phyloP scores from a whole-genome alignment of 2,888 invertebrate species.

The Caenorhabditis doughertyi region DNA sequence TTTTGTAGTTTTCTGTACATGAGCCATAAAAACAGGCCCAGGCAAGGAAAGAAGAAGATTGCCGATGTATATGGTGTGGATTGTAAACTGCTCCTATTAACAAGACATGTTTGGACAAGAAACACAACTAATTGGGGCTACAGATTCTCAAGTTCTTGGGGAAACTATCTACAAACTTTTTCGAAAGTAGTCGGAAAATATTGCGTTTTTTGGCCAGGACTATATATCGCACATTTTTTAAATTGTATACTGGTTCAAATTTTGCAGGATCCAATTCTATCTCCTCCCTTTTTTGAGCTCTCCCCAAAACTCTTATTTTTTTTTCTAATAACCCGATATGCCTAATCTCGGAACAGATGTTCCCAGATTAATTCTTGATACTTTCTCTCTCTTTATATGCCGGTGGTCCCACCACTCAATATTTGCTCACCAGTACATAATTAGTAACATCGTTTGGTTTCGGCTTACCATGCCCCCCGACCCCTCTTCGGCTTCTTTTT shows the following conservation, averaged over 20 bases:
- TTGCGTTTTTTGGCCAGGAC: no score
- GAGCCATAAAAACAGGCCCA: background rate
- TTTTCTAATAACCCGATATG: slow-evolving; percentile 8
- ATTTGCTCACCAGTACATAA: slow-evolving; percentile 55
- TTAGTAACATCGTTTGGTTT: slow-evolving; percentile 65
- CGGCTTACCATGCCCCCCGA: slow-evolving; percentile 54
- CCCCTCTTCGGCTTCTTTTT: slow-evolving; percentile 45
- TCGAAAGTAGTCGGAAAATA: no score
- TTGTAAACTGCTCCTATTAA: background rate
- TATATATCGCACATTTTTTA: no score
- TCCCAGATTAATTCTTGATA: slow-evolving; percentile 59
- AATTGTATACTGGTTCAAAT: no score
- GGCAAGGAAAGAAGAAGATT: no score
- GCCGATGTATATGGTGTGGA: background rate
- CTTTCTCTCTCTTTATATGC: slow-evolving; percentile 19
- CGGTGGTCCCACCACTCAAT: slow-evolving; percentile 24
- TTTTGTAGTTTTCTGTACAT: slow-evolving; percentile 5
- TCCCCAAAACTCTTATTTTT: no score
- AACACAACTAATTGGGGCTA: background rate
- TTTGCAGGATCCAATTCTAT: no score
- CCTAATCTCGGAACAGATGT: slow-evolving; percentile 39
- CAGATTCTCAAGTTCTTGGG: background rate
- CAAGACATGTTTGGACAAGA: background rate
- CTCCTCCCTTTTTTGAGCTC: background rate
- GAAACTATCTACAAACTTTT: no score